A percentile compares a stretch with the other conserved stretches of the same genome.
Evolutionary conservation across 2,113 vertebrate genomes (phyloP).

Genomic region (Synchiropus splendidus): DNA sequence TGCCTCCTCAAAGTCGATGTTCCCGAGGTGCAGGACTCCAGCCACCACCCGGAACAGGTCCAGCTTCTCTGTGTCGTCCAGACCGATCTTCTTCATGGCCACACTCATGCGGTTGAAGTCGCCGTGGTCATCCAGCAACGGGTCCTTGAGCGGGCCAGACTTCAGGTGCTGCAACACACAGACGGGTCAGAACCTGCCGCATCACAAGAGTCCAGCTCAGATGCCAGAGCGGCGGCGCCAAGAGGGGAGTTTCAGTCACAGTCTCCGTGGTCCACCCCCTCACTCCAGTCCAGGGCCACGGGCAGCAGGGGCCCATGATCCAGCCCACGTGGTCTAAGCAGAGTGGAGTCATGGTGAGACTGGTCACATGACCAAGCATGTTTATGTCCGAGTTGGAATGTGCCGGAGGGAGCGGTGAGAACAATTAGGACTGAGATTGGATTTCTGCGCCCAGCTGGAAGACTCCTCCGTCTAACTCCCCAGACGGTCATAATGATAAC

Average conservation of each 20-base stretch:
- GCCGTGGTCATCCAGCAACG: slow-evolving; percentile 86
- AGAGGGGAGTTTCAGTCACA: not conserved
- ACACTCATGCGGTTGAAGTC: slow-evolving; percentile 91
- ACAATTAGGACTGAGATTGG: no score
- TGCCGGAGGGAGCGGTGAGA: no score
- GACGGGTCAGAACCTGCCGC: not conserved
- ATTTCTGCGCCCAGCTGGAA: no score
- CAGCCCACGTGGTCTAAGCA: no score
- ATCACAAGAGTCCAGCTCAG: not conserved
- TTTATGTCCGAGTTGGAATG: no score
- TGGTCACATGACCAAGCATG: no score
- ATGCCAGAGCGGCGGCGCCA: no score
- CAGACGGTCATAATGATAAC: no score
- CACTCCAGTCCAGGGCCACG: not conserved
- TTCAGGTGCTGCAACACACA: slow-evolving; percentile 74
- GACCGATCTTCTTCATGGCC: slow-evolving; percentile 96
- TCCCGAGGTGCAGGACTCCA: slow-evolving; percentile 93
- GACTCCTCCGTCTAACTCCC: no score
- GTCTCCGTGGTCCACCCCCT: not conserved
- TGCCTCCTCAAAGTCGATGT: slow-evolving; percentile 95
- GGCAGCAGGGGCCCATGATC: no score
- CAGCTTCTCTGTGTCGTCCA: slow-evolving; percentile 88
- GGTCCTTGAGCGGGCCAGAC: slow-evolving; percentile 86
- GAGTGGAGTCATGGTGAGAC: no score
- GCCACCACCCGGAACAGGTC: slow-evolving; percentile 94